Evolutionary conservation across 2,888 invertebrate genomes (phyloP).

Genomic region (Lasioglossum villosulum): DNA sequence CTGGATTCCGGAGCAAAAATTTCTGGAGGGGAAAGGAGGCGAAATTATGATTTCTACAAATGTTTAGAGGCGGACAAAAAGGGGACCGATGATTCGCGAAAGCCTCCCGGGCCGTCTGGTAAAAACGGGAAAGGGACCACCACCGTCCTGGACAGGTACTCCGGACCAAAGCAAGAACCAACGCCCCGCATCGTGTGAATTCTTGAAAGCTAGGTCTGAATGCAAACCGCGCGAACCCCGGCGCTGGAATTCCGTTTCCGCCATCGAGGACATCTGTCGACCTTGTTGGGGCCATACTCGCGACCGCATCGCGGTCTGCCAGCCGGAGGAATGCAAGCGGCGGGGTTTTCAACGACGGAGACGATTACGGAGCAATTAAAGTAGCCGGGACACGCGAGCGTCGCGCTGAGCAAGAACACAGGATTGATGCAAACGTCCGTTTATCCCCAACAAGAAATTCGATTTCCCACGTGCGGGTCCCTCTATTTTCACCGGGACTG

Average conservation of each 20-base stretch:
- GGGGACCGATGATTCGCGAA: neutral
- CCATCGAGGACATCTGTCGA: constrained; percentile 51
- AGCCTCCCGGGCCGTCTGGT: neutral
- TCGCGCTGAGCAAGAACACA: constrained; percentile 44
- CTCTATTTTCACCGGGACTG: constrained; percentile 9
- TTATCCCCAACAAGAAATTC: constrained; percentile 50
- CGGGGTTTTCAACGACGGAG: constrained; percentile 52
- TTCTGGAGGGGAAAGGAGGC: too few relatives aligned
- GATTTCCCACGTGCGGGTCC: constrained; percentile 52
- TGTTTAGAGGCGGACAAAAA: neutral
- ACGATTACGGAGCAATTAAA: constrained; percentile 70
- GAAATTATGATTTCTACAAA: neutral
- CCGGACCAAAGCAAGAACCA: constrained; percentile 37
- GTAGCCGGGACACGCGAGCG: constrained; percentile 37
- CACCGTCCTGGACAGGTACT: neutral
- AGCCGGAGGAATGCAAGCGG: constrained; percentile 51
- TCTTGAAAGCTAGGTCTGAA: constrained; percentile 40
- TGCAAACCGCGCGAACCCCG: constrained; percentile 44
- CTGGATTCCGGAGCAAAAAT: neutral
- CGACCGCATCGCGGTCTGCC: constrained; percentile 26
- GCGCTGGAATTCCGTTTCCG: constrained; percentile 48
- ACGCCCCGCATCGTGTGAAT: constrained; percentile 46
- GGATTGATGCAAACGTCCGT: constrained; percentile 42
- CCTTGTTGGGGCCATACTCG: constrained; percentile 29
- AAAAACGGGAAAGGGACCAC: constrained; percentile 14